These are phyloP conservation scores for Parauchenoglanis punctatus DNA, from an alignment of 2,797 vertebrate genomes.

Conservation along the genomic window DNA sequence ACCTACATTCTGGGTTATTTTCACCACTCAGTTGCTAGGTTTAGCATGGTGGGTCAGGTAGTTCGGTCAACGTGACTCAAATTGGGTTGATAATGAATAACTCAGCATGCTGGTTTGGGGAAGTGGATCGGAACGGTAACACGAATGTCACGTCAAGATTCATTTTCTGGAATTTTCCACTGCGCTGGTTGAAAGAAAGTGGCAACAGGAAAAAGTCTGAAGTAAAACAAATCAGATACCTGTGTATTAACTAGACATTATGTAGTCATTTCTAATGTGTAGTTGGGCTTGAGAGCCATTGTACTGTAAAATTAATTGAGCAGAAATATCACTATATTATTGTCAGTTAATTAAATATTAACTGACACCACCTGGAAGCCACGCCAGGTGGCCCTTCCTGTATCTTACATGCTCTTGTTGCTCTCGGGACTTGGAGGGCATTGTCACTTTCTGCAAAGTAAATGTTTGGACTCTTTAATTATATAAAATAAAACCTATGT, in stretches of 20 bases:
- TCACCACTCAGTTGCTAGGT: neutral
- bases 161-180: constrained; percentile 5
- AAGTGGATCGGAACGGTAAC: neutral
- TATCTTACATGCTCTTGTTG: too few species aligned
- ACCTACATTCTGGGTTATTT: neutral
- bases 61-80: neutral
- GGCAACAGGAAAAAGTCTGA: too few species aligned
- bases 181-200: neutral
- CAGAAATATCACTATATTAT: neutral
- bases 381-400: neutral
- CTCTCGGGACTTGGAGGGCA: neutral
- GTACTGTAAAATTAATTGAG: neutral
- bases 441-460: neutral
- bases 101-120: neutral
- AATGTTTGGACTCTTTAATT: neutral
- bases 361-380: neutral
- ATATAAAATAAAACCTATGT: neutral
- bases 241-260: neutral
- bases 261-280: neutral
- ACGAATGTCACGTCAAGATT: neutral
- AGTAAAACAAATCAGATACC: neutral
- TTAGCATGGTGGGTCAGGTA: neutral
- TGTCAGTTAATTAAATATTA: constrained; percentile 3
- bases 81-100: neutral
- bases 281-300: neutral